Base-by-base conservation (phyloP, 2,797 vertebrate species). In the Balearica regulorum region DNA sequence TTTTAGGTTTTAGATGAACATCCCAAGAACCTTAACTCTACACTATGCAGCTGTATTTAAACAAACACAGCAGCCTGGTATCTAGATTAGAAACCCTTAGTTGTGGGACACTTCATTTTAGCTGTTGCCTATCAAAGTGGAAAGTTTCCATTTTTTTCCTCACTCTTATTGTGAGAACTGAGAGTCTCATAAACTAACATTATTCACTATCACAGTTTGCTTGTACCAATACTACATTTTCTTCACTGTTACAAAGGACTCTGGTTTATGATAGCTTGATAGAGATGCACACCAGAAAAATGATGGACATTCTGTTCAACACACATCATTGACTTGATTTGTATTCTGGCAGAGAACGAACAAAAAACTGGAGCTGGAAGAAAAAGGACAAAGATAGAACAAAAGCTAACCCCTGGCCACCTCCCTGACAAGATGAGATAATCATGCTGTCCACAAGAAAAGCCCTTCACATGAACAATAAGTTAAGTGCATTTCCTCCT, bases 351-450 rank as follows among this genome's bases (percentile, higher is more conserved):
- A 92, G 51, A 83, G 58, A 96, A 88, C 46, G 81, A 76, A 39
- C 62, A 95, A 80, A 87, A 95, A 92, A 96, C 53, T 66, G 48
- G 73, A 91, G 41, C 86, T 87, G 71, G 64, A 94, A 35, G 18
- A 61, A 93, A 96, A 95, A 94, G 85, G 91, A 95, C 83, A 94
- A 94, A 94, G 91, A 88, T 2, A 93, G 89, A 97, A 93, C 72
- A 92, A 87, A 96, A 93, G 43, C 65, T 97, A 95, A 97, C 94
- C 94, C 58, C 73, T 91, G 92, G 51, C 64, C 92, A 62, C 85
- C 87, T 96, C 68, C 46, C 76, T 97, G 94, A 96, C 93, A 97
- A 88, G 84, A 94, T 55, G 88, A 96, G 95, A 94, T 97, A 95
- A 97, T 93, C 83, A 89, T 87, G 61, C 82, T 91, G 82, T 96